These are phyloP conservation scores for Microcebus tavaratra DNA, from an alignment of 2,113 vertebrate species.

Conservation along the genomic window DNA sequence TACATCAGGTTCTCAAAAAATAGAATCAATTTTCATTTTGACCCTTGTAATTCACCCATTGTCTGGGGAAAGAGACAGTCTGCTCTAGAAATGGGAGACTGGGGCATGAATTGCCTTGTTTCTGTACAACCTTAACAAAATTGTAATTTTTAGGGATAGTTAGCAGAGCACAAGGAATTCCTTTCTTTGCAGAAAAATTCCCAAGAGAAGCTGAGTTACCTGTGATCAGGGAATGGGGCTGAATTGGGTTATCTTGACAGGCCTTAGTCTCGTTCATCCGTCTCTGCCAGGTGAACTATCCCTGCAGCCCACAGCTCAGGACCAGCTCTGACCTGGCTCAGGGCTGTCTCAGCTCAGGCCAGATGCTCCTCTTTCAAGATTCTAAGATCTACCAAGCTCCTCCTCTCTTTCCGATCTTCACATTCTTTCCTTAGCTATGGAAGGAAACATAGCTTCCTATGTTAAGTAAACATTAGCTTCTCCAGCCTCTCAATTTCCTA, in stretches of 20 bases:
- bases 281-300: background rate
- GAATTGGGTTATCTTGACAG: background rate
- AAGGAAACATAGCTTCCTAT: background rate
- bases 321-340: background rate
- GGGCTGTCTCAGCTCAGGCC: fast-evolving
- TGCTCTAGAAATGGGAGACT: background rate
- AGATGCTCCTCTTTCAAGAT: background rate
- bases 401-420: background rate
- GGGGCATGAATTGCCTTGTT: background rate
- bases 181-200: background rate
- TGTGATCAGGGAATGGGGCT: background rate
- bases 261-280: background rate
- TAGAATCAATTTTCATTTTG: background rate
- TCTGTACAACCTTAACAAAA: background rate
- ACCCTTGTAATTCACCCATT: background rate
- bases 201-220: background rate
- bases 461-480: background rate
- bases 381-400: no score
- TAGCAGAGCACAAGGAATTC: background rate
- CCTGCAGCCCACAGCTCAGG: background rate
- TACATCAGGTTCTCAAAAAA: background rate
- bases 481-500: background rate
- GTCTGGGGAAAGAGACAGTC: background rate
- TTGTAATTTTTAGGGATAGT: background rate
- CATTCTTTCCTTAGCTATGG: background rate